phyloP scores from a whole-genome alignment of 2,888 invertebrate species.

The Xanthia icteritia region DNA sequence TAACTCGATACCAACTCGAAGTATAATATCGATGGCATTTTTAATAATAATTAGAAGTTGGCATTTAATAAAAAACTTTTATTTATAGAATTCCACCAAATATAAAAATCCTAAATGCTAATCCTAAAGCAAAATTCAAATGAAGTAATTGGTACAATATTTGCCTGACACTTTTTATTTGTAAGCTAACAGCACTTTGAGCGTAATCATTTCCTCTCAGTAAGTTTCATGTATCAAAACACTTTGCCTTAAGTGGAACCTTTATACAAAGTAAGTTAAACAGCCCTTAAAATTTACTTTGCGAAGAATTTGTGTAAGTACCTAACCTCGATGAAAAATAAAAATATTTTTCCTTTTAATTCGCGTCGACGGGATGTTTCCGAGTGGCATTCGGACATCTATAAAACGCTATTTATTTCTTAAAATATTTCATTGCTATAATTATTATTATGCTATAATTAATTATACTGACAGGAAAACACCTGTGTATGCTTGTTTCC shows the following conservation, averaged over 20 bases:
- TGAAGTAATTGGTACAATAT: neutral
- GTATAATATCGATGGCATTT: too few species aligned
- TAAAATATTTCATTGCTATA: conserved; percentile 16
- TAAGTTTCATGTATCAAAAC: conserved; percentile 53
- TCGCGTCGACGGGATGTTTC: conserved; percentile 11
- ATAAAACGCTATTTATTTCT: conserved; percentile 34
- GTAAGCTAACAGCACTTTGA: conserved; percentile 18
- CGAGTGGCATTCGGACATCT: conserved; percentile 16
- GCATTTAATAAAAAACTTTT: too few species aligned
- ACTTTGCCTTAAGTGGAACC: conserved; percentile 46
- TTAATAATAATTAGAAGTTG: too few species aligned
- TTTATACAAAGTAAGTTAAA: conserved; percentile 53
- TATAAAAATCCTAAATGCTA: neutral
- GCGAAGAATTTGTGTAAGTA: conserved; percentile 23
- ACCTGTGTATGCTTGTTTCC: too few species aligned
- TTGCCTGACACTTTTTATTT: neutral
- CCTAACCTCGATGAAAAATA: conserved; percentile 29
- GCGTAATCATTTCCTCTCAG: conserved; percentile 24
- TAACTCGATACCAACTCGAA: too few species aligned
- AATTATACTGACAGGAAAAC: too few species aligned
- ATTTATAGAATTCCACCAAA: neutral
- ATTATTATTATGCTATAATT: too few species aligned
- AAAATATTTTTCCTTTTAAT: conserved; percentile 47
- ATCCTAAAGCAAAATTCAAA: neutral
- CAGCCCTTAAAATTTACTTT: conserved; percentile 48